Conservation (phyloP, 23 tunicate genomes). For the Trididemnum nubilum region DNA sequence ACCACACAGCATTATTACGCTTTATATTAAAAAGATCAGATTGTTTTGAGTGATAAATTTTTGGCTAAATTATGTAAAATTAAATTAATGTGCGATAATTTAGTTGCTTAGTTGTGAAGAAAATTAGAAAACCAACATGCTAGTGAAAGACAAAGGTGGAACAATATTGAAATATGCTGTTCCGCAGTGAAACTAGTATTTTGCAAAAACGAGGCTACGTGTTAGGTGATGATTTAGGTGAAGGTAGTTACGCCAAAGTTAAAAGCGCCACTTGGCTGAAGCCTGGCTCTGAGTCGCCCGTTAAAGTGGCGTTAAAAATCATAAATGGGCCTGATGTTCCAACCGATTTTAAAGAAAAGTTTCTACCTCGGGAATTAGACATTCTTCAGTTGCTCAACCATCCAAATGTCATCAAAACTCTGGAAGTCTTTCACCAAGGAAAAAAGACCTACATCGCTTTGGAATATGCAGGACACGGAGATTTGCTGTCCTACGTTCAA, state of each 20-base stretch:
- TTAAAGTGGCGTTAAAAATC: conserved; percentile 75
- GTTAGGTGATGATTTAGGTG: conserved; percentile 62
- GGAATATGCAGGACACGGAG: conserved; percentile 83
- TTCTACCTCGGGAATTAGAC: conserved; percentile 68
- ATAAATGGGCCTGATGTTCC: conserved; percentile 55
- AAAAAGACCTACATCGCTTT: conserved; percentile 65
- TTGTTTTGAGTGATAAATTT: too few relatives aligned
- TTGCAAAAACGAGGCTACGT: conserved; percentile 64
- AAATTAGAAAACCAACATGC: too few relatives aligned
- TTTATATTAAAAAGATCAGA: too few relatives aligned
- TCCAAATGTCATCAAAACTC: conserved; percentile 72
- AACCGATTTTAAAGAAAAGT: conserved; percentile 80
- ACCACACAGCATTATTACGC: too few relatives aligned
- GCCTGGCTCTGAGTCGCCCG: conserved; percentile 30
- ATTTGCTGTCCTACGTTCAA: conserved; percentile 65
- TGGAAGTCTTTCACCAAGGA: conserved; percentile 66
- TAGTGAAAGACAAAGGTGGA: background rate
- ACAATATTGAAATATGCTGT: conserved; percentile 20
- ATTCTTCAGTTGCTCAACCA: conserved; percentile 62
- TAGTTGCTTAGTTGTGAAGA: too few relatives aligned
- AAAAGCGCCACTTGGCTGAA: conserved; percentile 67
- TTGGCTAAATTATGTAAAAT: too few relatives aligned
- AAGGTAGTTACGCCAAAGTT: conserved; percentile 85
- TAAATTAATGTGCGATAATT: too few relatives aligned
- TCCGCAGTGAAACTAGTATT: conserved; percentile 54